Conservation (phyloP, 2,797 vertebrate genomes). For the Lepidocolaptes lacrymiger region DNA sequence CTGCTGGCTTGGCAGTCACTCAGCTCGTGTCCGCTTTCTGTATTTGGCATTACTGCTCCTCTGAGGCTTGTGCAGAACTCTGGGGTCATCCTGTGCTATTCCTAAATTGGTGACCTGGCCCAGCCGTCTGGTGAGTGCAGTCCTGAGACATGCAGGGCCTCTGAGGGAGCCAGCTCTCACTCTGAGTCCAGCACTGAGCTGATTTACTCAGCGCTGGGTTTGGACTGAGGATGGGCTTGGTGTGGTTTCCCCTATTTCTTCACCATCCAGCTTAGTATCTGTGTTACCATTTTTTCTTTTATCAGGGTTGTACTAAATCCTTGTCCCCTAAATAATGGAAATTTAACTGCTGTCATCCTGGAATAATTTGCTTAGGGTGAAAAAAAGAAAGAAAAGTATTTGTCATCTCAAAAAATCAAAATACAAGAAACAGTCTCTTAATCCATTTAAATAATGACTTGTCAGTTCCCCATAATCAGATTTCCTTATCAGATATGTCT, state of each 20-base stretch:
- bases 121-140: neutral
- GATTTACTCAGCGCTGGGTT: neutral
- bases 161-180: neutral
- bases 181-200: neutral
- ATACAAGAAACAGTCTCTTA: neutral
- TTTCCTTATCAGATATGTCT: neutral
- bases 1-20: neutral
- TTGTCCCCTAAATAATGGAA: neutral
- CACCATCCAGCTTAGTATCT: neutral
- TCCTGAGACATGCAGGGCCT: neutral
- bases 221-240: neutral
- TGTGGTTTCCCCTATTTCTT: neutral
- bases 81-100: neutral
- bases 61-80: neutral
- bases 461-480: neutral
- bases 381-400: neutral
- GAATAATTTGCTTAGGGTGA: neutral
- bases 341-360: neutral
- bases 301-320: neutral
- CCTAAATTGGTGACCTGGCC: neutral
- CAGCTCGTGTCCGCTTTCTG: accelerated
- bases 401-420: neutral
- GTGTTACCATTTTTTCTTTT: neutral
- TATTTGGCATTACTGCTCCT: accelerated
- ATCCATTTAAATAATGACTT: neutral